Evolutionary conservation across 92 coral and sea anemone species (phyloP).

Genomic region (Palythoa heliodiscus): DNA sequence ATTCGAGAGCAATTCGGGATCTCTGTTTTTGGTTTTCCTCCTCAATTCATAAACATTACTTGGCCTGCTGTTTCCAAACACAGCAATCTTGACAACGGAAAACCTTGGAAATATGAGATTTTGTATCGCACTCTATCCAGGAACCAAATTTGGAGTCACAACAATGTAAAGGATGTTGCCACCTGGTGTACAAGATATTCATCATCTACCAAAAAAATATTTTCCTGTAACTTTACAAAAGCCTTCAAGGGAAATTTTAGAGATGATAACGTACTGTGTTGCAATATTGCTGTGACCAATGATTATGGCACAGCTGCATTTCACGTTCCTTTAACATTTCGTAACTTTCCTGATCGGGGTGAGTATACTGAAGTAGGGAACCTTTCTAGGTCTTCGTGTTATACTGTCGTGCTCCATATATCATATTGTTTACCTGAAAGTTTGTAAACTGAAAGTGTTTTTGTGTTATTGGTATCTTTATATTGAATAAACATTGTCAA

Average conservation of each 20-base stretch:
- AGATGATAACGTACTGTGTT: not conserved
- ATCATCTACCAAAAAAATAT: not conserved
- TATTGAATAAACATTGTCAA: no score
- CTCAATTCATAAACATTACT: constrained; percentile 17
- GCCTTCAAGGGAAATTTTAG: not conserved
- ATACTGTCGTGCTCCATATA: no score
- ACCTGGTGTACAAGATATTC: constrained; percentile 39
- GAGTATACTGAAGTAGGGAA: not conserved
- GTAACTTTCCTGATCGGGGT: not conserved
- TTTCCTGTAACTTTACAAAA: constrained; percentile 18
- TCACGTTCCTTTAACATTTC: not conserved
- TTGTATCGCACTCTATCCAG: not conserved
- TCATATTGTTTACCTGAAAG: no score
- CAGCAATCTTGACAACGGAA: not conserved
- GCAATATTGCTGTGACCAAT: constrained; percentile 29
- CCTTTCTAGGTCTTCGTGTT: no score
- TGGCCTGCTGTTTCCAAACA: constrained; percentile 13
- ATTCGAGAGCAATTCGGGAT: not conserved
- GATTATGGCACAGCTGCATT: constrained; percentile 22
- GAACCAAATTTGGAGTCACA: not conserved
- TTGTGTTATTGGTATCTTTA: no score
- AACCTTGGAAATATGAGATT: constrained; percentile 38
- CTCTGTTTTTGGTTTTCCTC: constrained; percentile 12
- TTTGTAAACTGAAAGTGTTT: no score
- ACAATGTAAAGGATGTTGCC: constrained; percentile 9